phyloP scores from a whole-genome alignment of 2,888 invertebrate species.

The Tetragonisca angustula region DNA sequence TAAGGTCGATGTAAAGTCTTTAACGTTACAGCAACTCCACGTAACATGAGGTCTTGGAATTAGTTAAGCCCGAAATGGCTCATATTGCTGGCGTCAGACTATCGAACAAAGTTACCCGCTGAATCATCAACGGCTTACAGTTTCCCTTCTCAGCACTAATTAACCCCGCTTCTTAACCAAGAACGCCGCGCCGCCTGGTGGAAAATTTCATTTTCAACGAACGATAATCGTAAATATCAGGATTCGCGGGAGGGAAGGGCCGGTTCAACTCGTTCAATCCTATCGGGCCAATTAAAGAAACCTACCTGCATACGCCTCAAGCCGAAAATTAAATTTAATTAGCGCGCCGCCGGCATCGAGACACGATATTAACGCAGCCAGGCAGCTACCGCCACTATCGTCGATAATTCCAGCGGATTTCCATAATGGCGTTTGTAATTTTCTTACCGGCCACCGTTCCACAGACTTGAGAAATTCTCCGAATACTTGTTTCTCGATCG shows the following conservation, averaged over 20 bases:
- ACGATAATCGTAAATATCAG: slow-evolving; percentile 66
- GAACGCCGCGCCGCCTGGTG: not conserved
- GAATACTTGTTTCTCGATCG: not conserved
- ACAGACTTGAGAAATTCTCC: not conserved
- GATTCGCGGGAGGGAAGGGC: slow-evolving; percentile 20
- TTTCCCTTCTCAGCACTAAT: slow-evolving; percentile 56
- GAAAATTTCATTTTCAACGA: slow-evolving; percentile 59
- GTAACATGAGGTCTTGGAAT: slow-evolving; percentile 43
- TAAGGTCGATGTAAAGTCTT: slow-evolving; percentile 29
- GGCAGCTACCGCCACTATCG: too few relatives aligned
- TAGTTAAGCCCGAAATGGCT: slow-evolving; percentile 58
- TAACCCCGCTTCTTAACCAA: slow-evolving; percentile 37
- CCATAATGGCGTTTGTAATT: not conserved
- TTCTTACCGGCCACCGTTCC: too few relatives aligned
- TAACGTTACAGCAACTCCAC: slow-evolving; percentile 33
- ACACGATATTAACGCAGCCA: not conserved
- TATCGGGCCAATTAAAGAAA: slow-evolving; percentile 56
- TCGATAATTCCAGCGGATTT: slow-evolving; percentile 6
- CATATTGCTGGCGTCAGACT: slow-evolving; percentile 54
- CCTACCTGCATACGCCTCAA: slow-evolving; percentile 19
- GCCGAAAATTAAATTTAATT: slow-evolving; percentile 64
- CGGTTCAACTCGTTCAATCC: slow-evolving; percentile 46
- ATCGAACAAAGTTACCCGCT: slow-evolving; percentile 53
- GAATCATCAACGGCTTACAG: slow-evolving; percentile 62
- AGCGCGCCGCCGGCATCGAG: slow-evolving; percentile 8